Conservation (phyloP, 2,888 invertebrate species). For the Caenorhabditis virilis region DNA sequence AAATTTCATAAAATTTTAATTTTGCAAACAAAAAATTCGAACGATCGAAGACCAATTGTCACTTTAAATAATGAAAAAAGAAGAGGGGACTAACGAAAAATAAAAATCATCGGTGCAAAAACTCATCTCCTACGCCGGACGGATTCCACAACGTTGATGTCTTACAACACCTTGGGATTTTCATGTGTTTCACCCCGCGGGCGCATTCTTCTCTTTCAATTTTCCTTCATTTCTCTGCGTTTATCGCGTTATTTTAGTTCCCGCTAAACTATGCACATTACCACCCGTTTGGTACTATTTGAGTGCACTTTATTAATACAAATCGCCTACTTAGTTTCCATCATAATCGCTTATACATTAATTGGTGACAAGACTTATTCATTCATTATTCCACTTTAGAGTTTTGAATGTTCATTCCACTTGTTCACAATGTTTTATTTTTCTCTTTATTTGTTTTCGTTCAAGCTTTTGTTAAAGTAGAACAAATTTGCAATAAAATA, state of each 20-base stretch:
- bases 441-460: no score
- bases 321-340: neutral
- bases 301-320: slow-evolving; percentile 25
- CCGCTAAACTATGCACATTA: slow-evolving; percentile 14
- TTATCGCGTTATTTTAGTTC: neutral
- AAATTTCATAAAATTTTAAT: neutral
- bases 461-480: no score
- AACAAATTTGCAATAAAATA: no score
- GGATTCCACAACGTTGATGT: slow-evolving; percentile 7
- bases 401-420: no score
- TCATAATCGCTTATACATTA: neutral
- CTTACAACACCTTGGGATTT: slow-evolving; percentile 17
- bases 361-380: neutral
- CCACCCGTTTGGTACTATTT: slow-evolving; percentile 18
- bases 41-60: no score
- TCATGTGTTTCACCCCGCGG: no score
- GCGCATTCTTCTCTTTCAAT: slow-evolving; percentile 30
- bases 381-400: no score
- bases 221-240: slow-evolving; percentile 8
- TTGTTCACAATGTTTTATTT: no score
- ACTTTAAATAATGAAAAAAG: no score
- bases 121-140: no score
- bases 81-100: no score
- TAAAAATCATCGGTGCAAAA: no score
- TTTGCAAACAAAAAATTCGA: neutral